Evolutionary conservation across 2,888 invertebrate species (phyloP).

Genomic region (Cyaniris semiargus): DNA sequence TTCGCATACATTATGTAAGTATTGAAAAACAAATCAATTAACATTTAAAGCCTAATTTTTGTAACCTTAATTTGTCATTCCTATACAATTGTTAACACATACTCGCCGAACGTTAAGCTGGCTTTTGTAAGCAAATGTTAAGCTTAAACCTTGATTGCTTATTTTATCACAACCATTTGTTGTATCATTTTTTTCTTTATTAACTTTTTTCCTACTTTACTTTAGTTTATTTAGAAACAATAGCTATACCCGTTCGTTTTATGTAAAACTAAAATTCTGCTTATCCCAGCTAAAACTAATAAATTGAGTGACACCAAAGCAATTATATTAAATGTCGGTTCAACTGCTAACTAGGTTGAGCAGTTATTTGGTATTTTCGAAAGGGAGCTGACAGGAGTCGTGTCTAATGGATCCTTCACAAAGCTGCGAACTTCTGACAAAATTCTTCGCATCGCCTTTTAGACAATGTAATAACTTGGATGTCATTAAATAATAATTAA

Average conservation of each 20-base stretch:
- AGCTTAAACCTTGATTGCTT: not conserved
- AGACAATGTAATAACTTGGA: not conserved
- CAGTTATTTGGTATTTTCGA: constrained; percentile 21
- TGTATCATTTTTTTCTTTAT: not conserved
- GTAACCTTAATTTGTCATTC: not conserved
- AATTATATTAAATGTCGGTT: not conserved
- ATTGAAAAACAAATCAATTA: not conserved
- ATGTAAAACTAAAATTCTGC: not conserved
- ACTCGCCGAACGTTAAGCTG: not conserved
- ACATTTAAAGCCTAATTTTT: not conserved
- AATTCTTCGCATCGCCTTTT: not conserved
- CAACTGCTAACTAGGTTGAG: not conserved
- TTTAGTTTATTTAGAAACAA: not conserved
- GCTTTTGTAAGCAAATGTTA: not conserved
- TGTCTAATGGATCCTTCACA: constrained; percentile 1
- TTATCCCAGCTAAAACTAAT: not conserved
- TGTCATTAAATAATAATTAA: not conserved
- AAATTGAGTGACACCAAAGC: not conserved
- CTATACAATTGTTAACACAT: not conserved
- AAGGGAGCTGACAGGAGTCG: constrained; percentile 8
- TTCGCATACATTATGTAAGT: not conserved
- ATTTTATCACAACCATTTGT: not conserved
- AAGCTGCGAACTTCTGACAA: not conserved
- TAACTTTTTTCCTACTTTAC: not conserved
- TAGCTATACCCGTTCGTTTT: not conserved